A percentile compares a stretch with the other conserved stretches of the same genome.
These are phyloP conservation scores for Callocephalon fimbriatum DNA, from an alignment of 2,113 vertebrate genomes.

Conservation along the genomic window DNA sequence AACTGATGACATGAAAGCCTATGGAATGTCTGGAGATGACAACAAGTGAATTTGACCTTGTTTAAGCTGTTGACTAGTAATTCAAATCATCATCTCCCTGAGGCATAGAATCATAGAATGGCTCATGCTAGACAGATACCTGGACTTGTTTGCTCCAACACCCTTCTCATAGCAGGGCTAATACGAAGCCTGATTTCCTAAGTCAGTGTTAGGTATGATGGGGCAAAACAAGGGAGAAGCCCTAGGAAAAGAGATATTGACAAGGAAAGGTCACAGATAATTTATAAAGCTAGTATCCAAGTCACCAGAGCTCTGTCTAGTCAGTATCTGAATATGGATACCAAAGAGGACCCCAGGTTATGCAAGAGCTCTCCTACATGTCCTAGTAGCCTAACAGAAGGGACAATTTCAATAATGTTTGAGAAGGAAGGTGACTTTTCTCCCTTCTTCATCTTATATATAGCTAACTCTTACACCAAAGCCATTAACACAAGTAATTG, in stretches of 20 bases:
- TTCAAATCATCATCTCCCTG: not conserved
- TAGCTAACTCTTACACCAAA: not conserved
- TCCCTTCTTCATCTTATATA: not conserved
- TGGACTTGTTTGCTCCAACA: not conserved
- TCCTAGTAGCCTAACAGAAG: not conserved
- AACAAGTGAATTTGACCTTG: not conserved
- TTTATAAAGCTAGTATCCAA: not conserved
- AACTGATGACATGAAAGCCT: not conserved
- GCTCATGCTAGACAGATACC: not conserved
- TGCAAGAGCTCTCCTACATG: fast-evolving
- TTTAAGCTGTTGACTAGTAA: not conserved
- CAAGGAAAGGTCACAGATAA: not conserved
- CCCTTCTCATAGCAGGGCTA: not conserved
- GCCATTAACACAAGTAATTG: not conserved
- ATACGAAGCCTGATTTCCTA: not conserved
- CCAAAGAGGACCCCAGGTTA: not conserved
- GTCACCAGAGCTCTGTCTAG: not conserved
- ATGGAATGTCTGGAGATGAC: not conserved
- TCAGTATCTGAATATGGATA: not conserved
- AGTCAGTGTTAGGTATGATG: not conserved
- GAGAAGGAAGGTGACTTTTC: not conserved
- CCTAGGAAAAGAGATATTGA: not conserved
- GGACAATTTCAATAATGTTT: not conserved
- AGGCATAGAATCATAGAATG: not conserved
- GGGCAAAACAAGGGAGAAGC: not conserved